phyloP scores from a whole-genome alignment of 2,888 invertebrate species.

The Arctia plantaginis region DNA sequence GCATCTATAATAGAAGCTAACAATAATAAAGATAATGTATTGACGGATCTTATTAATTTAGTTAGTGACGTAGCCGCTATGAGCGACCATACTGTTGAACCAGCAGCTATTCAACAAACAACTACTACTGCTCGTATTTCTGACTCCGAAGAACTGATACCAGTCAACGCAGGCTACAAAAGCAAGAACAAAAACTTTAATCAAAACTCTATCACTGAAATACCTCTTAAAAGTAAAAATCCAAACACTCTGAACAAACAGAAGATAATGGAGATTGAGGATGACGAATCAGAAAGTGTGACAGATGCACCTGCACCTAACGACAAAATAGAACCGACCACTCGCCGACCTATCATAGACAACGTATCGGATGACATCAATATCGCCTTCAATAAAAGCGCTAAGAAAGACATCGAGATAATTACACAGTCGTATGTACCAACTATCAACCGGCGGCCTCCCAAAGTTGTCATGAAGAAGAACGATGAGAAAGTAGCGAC shows the following conservation, averaged over 20 bases:
- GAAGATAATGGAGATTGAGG: slow-evolving; percentile 76
- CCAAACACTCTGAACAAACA: slow-evolving; percentile 61
- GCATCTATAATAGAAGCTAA: slow-evolving; percentile 70
- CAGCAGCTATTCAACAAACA: slow-evolving; percentile 47
- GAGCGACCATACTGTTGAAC: slow-evolving; percentile 71
- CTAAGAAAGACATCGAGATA: slow-evolving; percentile 78
- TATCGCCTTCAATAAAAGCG: slow-evolving; percentile 60
- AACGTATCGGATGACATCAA: slow-evolving; percentile 72
- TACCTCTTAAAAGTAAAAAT: slow-evolving; percentile 72
- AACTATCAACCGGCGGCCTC: slow-evolving; percentile 73
- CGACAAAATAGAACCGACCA: slow-evolving; percentile 78
- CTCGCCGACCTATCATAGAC: slow-evolving; percentile 77
- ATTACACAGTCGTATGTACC: slow-evolving; percentile 79
- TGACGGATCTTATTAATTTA: slow-evolving; percentile 77
- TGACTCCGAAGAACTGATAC: slow-evolving; percentile 80
- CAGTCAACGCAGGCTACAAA: slow-evolving; percentile 79
- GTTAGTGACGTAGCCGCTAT: slow-evolving; percentile 82
- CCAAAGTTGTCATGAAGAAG: slow-evolving; percentile 76
- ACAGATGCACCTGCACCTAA: slow-evolving; percentile 75
- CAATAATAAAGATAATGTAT: slow-evolving; percentile 66
- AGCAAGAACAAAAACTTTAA: slow-evolving; percentile 81
- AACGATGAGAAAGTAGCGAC: slow-evolving; percentile 58
- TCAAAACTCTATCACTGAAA: slow-evolving; percentile 79
- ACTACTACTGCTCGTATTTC: slow-evolving; percentile 63
- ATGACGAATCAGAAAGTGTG: slow-evolving; percentile 71